Conservation (phyloP, 2,888 invertebrate species). For the Choreutis nemorana region DNA sequence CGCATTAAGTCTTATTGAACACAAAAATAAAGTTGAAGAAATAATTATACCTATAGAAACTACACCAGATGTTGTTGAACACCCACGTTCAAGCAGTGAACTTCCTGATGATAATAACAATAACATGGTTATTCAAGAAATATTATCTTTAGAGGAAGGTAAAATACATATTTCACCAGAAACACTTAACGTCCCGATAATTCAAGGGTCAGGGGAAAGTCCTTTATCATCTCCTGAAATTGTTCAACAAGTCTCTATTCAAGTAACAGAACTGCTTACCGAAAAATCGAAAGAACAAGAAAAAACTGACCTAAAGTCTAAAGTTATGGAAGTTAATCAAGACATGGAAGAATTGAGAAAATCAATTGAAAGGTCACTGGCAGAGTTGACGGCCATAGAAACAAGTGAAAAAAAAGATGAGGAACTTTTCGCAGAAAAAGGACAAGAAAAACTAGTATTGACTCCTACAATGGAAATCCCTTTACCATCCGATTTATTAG, state of each 20-base stretch:
- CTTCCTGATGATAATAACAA: slow-evolving; percentile 33
- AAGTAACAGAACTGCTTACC: slow-evolving; percentile 15
- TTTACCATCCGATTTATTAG: neutral
- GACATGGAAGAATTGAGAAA: slow-evolving; percentile 50
- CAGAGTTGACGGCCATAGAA: slow-evolving; percentile 42
- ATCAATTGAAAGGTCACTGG: slow-evolving; percentile 51
- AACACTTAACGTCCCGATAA: slow-evolving; percentile 21
- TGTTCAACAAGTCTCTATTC: slow-evolving; percentile 14
- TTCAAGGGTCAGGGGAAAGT: slow-evolving; percentile 29
- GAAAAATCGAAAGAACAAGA: slow-evolving; percentile 19
- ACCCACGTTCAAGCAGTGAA: slow-evolving; percentile 40
- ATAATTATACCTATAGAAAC: slow-evolving; percentile 6
- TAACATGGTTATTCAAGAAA: slow-evolving; percentile 40
- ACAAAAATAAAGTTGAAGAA: slow-evolving; percentile 14
- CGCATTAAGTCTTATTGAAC: too few relatives aligned
- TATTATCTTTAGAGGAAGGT: slow-evolving; percentile 18
- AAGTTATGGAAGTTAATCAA: slow-evolving; percentile 52
- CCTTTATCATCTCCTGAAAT: slow-evolving; percentile 20
- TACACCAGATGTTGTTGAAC: slow-evolving; percentile 26
- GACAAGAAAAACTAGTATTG: neutral
- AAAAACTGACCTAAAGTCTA: slow-evolving; percentile 47
- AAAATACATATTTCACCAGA: slow-evolving; percentile 19
- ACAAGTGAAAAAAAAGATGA: slow-evolving; percentile 29
- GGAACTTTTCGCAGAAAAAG: slow-evolving; percentile 13
- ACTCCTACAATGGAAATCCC: neutral